Evolutionary conservation across 2,113 vertebrate species (phyloP).

Genomic region (Protobothrops flavoviridis): DNA sequence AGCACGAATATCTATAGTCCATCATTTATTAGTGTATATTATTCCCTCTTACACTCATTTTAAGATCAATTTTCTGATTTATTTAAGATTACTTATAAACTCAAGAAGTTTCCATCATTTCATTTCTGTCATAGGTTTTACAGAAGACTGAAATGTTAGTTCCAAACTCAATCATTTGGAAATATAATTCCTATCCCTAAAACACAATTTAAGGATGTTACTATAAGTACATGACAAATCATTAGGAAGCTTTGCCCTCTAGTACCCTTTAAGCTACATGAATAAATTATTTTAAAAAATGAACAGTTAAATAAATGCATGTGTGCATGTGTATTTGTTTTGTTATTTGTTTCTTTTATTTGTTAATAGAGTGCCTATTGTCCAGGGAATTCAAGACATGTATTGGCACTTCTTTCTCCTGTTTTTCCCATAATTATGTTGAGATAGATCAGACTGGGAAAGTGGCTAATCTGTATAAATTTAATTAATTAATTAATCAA

Average conservation of each 20-base stretch:
- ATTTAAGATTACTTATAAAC: background rate
- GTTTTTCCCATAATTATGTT: background rate
- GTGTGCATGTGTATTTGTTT: background rate
- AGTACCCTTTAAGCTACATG: background rate
- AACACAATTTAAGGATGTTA: background rate
- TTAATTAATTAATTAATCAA: background rate
- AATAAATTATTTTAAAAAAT: background rate
- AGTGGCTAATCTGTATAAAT: background rate
- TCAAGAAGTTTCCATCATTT: background rate
- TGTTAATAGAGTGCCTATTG: background rate
- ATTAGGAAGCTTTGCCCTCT: background rate
- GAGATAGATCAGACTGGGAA: background rate
- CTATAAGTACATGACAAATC: background rate
- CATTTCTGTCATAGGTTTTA: background rate
- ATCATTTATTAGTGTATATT: background rate
- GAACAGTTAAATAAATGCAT: background rate
- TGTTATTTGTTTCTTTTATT: background rate
- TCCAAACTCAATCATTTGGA: background rate
- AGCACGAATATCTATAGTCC: accelerated
- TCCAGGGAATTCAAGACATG: background rate
- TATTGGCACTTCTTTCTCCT: background rate
- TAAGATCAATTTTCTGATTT: background rate
- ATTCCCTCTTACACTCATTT: background rate
- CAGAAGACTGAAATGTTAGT: background rate
- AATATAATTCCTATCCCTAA: background rate